Percentiles rank a stretch among this genome's conserved stretches.
phyloP scores from a whole-genome alignment of 2,888 invertebrate genomes.

The Pristionchus fissidentatus region DNA sequence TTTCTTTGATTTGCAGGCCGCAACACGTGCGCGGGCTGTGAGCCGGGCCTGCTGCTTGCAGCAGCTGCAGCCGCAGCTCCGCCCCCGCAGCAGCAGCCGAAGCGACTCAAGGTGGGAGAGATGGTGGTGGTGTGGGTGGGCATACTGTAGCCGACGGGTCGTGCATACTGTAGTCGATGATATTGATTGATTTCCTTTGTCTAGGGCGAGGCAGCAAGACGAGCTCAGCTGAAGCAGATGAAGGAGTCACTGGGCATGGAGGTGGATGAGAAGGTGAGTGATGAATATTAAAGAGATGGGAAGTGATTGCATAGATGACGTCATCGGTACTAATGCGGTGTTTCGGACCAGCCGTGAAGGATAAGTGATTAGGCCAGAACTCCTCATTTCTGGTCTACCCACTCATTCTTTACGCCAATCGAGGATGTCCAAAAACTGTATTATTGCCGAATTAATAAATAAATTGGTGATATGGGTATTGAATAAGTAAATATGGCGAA shows the following conservation, averaged over 20 bases:
- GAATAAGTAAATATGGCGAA: too few relatives aligned
- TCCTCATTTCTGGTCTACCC: not conserved
- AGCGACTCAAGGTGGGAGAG: not conserved
- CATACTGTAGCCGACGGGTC: not conserved
- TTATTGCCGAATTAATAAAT: too few relatives aligned
- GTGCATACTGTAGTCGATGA: not conserved
- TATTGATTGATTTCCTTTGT: not conserved
- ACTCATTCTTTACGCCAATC: too few relatives aligned
- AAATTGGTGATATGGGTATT: too few relatives aligned
- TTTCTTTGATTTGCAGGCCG: slow-evolving; percentile 79
- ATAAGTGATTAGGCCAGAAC: too few relatives aligned
- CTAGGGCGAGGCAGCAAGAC: slow-evolving; percentile 71
- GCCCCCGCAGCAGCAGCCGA: not conserved
- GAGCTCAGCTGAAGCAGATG: slow-evolving; percentile 83
- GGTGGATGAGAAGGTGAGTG: slow-evolving; percentile 62
- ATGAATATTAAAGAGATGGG: not conserved
- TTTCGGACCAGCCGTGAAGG: too few relatives aligned
- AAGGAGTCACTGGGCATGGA: slow-evolving; percentile 84
- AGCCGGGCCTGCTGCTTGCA: slow-evolving; percentile 83
- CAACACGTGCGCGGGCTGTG: slow-evolving; percentile 92
- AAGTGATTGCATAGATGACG: not conserved
- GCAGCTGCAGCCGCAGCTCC: slow-evolving; percentile 42
- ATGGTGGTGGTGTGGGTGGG: not conserved
- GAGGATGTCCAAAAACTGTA: too few relatives aligned
- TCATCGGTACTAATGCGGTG: too few relatives aligned